Evolutionary conservation across 1,140 invertebrate species (phyloP), one percentile per base, ranked within the genome.

Genomic region (Popillia japonica): DNA sequence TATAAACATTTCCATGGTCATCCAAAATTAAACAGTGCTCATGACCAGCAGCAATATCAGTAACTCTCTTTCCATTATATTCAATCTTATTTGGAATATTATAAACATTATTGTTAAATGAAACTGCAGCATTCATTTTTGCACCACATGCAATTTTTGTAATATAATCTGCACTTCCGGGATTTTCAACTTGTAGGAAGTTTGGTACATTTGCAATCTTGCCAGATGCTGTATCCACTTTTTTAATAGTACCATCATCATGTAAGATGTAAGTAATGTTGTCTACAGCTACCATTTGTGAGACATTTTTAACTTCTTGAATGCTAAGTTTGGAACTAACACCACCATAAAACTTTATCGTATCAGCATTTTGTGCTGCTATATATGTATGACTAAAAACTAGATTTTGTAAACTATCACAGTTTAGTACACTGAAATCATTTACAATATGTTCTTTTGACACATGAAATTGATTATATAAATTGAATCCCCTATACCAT

Each of bases 21-120:
- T 93, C 92, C 3, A 97, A 87, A 42, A 96, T 78, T 11, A 96
- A 83, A 20, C 90, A 91, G 87, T 97, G 95, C 85, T 96, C 94
- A 85, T 92, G 91, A 3, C 96, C 96, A 87, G 93, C 93, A 73
- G 88, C 87, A 59, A 96, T 85, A 83, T 95, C 91, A 68, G 88
- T 86, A 72, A 93, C 88, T 82, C 89, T 90, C 41, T 89, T 83
- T 74, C 84, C 82, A 81, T 88, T 88, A 80, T 88, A 88, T 22
- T 92, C 87, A 14, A 93, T 82, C 80, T 89, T 86, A 42, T 85
- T 88, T 10, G 92, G 92, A 61, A 92, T 85, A 80, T 90, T 89
- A 78, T 90, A 94, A 2, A 93, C 82, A 59, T 85, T 84, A 76
- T 92, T 92, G 44, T 81, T 80, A 41, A 83, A 80, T 10, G 89